Evolutionary conservation across 2,113 vertebrate genomes (phyloP).

Genomic region (Pterocles gutturalis): DNA sequence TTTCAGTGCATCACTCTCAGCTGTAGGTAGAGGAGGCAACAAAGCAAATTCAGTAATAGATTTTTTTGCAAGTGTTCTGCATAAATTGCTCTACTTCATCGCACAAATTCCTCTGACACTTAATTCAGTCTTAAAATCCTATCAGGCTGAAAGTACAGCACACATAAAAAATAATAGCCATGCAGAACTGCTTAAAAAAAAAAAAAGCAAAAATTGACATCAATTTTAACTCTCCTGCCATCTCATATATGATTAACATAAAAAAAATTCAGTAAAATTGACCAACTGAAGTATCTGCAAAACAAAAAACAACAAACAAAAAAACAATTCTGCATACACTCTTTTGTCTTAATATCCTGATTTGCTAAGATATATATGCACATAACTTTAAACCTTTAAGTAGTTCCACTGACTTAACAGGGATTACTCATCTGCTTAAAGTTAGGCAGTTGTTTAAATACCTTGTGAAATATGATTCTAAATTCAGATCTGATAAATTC

Average conservation of each 20-base stretch:
- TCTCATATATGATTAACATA: not conserved
- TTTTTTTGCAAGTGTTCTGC: not conserved
- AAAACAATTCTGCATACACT: not conserved
- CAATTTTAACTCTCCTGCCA: not conserved
- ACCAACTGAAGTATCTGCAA: constrained; percentile 6
- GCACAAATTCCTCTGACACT: not conserved
- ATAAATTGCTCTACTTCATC: constrained; percentile 5
- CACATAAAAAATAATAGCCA: not conserved
- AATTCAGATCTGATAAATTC: constrained; percentile 41
- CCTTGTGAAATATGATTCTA: constrained; percentile 5
- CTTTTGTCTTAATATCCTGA: not conserved
- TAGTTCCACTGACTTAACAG: constrained; percentile 39
- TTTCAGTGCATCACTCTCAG: not conserved
- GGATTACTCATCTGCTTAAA: constrained; percentile 42
- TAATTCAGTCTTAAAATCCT: constrained; percentile 23
- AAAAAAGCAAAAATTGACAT: not conserved
- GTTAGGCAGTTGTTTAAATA: constrained; percentile 25
- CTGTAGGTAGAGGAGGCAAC: not conserved
- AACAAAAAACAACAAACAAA: not conserved
- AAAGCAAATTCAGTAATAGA: constrained; percentile 9
- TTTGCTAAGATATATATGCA: constrained; percentile 11
- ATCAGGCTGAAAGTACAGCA: not conserved
- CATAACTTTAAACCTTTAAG: constrained; percentile 27
- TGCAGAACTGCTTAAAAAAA: not conserved
- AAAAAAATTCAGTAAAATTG: not conserved